Evolutionary conservation across 2,797 vertebrate genomes (phyloP).

Genomic region (Delichon dasypus): DNA sequence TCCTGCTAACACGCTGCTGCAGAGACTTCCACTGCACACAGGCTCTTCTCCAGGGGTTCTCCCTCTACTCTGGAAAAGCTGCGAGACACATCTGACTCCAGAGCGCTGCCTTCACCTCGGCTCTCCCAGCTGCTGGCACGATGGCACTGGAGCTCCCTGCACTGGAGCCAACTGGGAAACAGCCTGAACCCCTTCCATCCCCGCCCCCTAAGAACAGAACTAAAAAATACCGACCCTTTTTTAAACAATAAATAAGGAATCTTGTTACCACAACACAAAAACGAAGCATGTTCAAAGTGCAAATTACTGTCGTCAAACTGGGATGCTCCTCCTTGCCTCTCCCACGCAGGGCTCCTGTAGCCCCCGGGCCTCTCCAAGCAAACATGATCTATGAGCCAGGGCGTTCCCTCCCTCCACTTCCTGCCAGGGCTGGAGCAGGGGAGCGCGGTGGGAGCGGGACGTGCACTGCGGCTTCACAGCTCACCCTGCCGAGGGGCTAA

Average conservation of each 20-base stretch:
- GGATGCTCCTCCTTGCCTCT: slow-evolving; percentile 76
- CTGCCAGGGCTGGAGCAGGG: slow-evolving; percentile 52
- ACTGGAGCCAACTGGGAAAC: slow-evolving; percentile 59
- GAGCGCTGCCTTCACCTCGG: slow-evolving; percentile 16
- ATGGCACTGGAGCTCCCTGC: slow-evolving; percentile 16
- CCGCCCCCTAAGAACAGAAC: slow-evolving; percentile 55
- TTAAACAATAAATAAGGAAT: slow-evolving; percentile 81
- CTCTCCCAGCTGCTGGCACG: slow-evolving; percentile 45
- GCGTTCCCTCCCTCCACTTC: slow-evolving; percentile 68
- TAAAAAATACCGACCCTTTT: slow-evolving; percentile 74
- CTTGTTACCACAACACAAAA: slow-evolving; percentile 81
- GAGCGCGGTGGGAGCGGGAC: slow-evolving; percentile 13
- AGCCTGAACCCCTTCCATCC: slow-evolving; percentile 59
- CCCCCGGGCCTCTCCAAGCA: slow-evolving; percentile 67
- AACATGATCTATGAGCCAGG: slow-evolving; percentile 72
- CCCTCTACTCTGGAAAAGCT: slow-evolving; percentile 36
- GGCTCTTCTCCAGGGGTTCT: slow-evolving; percentile 26
- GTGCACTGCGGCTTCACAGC: slow-evolving; percentile 68
- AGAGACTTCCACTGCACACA: slow-evolving; percentile 32
- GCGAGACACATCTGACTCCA: slow-evolving; percentile 1
- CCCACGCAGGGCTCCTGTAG: slow-evolving; percentile 67
- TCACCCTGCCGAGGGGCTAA: slow-evolving; percentile 71
- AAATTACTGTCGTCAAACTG: slow-evolving; percentile 78
- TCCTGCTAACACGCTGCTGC: slow-evolving; percentile 44
- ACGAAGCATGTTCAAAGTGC: slow-evolving; percentile 82